Base-by-base conservation (phyloP, 1,140 invertebrate species). In the Ericerus pela region DNA sequence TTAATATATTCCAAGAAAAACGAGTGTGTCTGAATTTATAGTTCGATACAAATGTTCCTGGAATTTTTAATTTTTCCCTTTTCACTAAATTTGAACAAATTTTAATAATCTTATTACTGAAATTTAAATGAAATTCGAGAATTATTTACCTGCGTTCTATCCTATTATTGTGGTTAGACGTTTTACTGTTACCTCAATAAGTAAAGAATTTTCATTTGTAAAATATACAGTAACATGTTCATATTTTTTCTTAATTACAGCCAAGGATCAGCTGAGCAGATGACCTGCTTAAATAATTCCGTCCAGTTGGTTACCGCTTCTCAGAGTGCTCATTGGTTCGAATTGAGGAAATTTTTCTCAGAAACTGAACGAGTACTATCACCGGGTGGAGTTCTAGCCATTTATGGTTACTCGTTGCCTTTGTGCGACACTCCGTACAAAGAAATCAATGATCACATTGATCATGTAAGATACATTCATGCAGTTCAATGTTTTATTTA, bases 291-390 rank as follows among this genome's bases (percentile, higher is more conserved):
- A 30, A 59, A 65, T 37, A 31, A 26, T 8, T 68, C 66, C 29
- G 67, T 69, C 11, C 68, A 74, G 29, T 55, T 76, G 41, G 59
- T 75, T 5, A 72, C 69, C 11, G 64, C 69, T 5, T 65, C 65
- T 1, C 65, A 69, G 41, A 65, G 70, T 14, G 62, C 69, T 47
- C 75, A 76, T 55, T 76, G 74, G 74, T 69, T 76, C 59, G 65
- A 75, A 58, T 38, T 68, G 11, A 64, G 66, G 2, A 64, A 63
- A 51, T 75, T 76, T 60, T 75, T 68, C 55, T 55, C 58, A 22
- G 74, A 76, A 62, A 69, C 65, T 1, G 60, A 62, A 20, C 58
- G 73, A 56, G 61, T 74, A 26, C 58, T 75, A 6, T 59, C 60
- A 16, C 66, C 68, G 5, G 65, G 67, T 29, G 73, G 73, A 4